Evolutionary conservation across 2,888 invertebrate genomes (phyloP), one percentile per base, ranked within the genome.

Genomic region (Philhelius pedissequus): DNA sequence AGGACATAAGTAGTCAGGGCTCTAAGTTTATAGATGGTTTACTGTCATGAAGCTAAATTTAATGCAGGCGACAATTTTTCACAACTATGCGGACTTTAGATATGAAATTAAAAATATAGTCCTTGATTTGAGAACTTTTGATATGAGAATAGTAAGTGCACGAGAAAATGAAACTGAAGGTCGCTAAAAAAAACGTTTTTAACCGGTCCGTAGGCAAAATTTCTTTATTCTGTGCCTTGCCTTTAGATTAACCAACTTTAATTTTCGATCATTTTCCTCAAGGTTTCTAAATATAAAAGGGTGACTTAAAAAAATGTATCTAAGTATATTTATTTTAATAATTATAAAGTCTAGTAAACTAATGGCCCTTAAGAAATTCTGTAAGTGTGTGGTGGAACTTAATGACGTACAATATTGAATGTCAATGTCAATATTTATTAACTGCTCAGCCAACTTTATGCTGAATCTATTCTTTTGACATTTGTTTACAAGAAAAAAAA

Each of bases 91-190:
- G 11, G 40, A 56, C 35, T 70, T 40, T 32, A 27, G 25, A 48
- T 70, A 45, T 62, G 15, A 35, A 62, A 80, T 62, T 74, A 76
- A 76, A 81, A 70, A 27, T 20, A 40, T n/a, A 40, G 18, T 71
- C 76, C 81, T 81, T 81, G 75, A 81, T 81, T 70, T 71, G 15
- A 64, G 32, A 64, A 45, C 22, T 48, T 64, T 64, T 64, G 22
- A 64, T 32, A 48, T 32, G 20, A 48, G 15, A 35, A 22, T n/a
- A 40, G 2, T 35, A 13, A 20, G 4, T 13, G n/a, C 20, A 32
- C 18, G 18, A 13, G 20, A 18, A 60, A 38, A 3, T 4, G 5
- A 4, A 35, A 56, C 11, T 20, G 6, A 62, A 30, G 62, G 62
- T 9, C 40, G 27, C 43, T 62, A 15, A 30, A 43, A 27, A 60